Percentiles rank a stretch among this genome's conserved stretches.
phyloP scores from a whole-genome alignment of 2,113 vertebrate genomes.

The Brachyhypopomus gauderio region DNA sequence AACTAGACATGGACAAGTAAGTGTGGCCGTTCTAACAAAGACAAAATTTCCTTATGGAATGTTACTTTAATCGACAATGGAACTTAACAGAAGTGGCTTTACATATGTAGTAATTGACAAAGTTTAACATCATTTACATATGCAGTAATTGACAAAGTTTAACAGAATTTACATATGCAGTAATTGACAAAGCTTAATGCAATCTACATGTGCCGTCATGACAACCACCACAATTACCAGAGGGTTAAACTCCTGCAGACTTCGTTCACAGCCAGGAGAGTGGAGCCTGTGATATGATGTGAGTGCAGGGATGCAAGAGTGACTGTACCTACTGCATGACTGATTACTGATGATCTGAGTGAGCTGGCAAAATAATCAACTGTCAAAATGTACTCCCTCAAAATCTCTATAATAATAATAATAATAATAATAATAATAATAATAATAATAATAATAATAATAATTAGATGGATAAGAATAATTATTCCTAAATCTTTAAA shows the following conservation, averaged over 20 bases:
- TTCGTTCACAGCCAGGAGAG: background rate
- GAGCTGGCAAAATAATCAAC: background rate
- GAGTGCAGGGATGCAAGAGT: background rate
- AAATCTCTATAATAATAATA: background rate
- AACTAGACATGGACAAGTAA: slow-evolving; percentile 21
- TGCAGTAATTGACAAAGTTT: background rate
- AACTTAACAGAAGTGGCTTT: background rate
- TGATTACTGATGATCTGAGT: background rate
- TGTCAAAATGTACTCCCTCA: background rate
- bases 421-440: background rate
- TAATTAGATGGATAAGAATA: too few relatives aligned
- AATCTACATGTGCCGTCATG: background rate
- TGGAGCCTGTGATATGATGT: background rate
- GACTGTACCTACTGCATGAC: background rate
- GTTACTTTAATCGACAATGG: background rate
- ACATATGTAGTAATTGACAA: too few relatives aligned
- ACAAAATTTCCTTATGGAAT: background rate
- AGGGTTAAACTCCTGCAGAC: background rate
- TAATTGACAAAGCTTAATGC: background rate
- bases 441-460: background rate
- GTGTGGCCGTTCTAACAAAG: background rate
- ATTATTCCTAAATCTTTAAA: background rate
- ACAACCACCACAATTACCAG: background rate
- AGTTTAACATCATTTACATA: too few relatives aligned
- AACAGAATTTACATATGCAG: background rate